A percentile compares a stretch with the other conserved stretches of the same genome.
Evolutionary conservation across 2,113 vertebrate genomes (phyloP).

Genomic region (Lophura nycthemera): DNA sequence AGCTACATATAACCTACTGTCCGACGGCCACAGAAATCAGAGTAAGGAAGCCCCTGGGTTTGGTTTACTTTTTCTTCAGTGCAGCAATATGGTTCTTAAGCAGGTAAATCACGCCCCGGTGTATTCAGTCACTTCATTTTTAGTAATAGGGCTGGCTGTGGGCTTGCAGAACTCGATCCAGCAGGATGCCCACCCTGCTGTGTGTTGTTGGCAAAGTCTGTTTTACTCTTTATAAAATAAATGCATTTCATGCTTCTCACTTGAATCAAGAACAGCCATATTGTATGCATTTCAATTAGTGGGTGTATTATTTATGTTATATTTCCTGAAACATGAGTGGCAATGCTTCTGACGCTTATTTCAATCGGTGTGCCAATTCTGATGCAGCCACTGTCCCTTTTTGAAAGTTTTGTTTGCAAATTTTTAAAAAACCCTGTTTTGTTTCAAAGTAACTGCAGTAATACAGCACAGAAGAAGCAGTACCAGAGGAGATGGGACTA

Average conservation of each 20-base stretch:
- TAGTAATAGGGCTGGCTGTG: neutral
- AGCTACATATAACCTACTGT: neutral
- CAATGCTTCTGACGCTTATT: neutral
- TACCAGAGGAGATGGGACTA: neutral
- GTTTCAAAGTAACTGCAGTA: neutral
- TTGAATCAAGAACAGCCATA: neutral
- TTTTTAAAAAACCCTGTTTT: neutral
- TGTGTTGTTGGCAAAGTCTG: neutral
- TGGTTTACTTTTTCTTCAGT: neutral
- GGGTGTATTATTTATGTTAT: neutral
- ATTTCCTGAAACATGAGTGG: neutral
- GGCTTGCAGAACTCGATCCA: neutral
- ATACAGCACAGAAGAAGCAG: neutral
- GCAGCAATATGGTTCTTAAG: neutral
- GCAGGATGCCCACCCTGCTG: neutral
- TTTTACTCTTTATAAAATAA: neutral
- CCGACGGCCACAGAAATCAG: fast-evolving
- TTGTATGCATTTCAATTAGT: neutral
- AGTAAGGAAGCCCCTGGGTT: neutral
- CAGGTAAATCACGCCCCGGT: neutral
- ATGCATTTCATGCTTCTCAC: neutral
- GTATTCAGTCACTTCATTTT: neutral
- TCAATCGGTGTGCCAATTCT: neutral
- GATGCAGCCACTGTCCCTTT: neutral
- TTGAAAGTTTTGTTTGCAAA: no score